Evolutionary conservation across 2,888 invertebrate genomes (phyloP).

Genomic region (Drosophila suboccidentalis): DNA sequence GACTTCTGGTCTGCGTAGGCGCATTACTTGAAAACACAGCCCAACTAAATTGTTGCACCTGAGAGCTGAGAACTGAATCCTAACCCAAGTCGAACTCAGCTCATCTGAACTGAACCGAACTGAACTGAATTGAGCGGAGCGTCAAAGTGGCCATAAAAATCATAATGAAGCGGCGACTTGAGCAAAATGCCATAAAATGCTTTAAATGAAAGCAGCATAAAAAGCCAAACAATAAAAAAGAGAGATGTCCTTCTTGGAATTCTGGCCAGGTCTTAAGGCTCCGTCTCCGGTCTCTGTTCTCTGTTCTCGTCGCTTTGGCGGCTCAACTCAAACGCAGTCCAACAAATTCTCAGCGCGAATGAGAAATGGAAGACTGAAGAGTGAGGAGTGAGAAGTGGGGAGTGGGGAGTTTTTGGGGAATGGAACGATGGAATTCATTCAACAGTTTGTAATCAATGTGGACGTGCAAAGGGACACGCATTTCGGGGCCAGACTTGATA

Average conservation of each 20-base stretch:
- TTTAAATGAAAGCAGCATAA: constrained; percentile 75
- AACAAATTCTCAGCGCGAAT: constrained; percentile 43
- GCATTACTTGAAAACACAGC: constrained; percentile 19
- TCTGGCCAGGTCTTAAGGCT: constrained; percentile 55
- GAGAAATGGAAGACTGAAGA: constrained; percentile 8
- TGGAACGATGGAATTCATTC: constrained; percentile 72
- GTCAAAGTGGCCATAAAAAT: constrained; percentile 79
- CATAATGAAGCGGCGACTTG: constrained; percentile 80
- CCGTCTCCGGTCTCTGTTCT: constrained; percentile 11
- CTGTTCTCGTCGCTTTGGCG: constrained; percentile 23
- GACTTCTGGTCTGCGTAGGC: constrained; percentile 41
- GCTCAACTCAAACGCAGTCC: constrained; percentile 50
- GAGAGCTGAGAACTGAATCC: constrained; percentile 28
- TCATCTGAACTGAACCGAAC: neutral
- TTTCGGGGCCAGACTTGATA: constrained; percentile 38
- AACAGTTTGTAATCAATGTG: constrained; percentile 77
- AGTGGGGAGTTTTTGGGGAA: constrained; percentile 15
- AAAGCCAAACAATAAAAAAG: constrained; percentile 45
- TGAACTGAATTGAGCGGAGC: constrained; percentile 27
- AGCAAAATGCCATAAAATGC: constrained; percentile 79
- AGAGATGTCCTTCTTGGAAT: constrained; percentile 76
- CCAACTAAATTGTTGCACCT: constrained; percentile 40
- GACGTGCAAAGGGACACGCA: constrained; percentile 51
- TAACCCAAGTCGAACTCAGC: neutral
- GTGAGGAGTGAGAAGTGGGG: neutral